Percentiles rank a stretch among this genome's conserved stretches.
Conservation (phyloP, 2,888 invertebrate genomes). For the Neoitamus cyanurus region DNA sequence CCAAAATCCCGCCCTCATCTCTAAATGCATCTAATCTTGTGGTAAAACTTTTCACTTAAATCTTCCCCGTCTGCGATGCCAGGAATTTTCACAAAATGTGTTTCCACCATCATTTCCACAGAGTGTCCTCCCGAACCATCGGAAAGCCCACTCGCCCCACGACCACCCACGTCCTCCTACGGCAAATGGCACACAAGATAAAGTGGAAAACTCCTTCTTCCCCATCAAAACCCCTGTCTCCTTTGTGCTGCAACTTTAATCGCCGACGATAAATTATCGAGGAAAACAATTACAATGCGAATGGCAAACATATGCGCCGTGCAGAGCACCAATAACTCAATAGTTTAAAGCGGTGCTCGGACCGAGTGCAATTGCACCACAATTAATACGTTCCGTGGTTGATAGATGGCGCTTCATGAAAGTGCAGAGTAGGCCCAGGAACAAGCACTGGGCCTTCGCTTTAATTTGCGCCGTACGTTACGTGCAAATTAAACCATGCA, state of each 20-base stretch:
- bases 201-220: neutral
- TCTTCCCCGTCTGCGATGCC: slow-evolving; percentile 24
- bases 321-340: slow-evolving; percentile 21
- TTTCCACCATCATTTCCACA: neutral
- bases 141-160: neutral
- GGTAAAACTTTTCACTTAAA: slow-evolving; percentile 43
- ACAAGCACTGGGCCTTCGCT: neutral
- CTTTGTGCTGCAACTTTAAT: slow-evolving; percentile 14
- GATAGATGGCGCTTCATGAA: slow-evolving; percentile 9
- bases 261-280: slow-evolving; percentile 37
- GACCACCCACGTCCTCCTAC: neutral
- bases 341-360: slow-evolving; percentile 16
- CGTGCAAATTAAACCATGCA: neutral
- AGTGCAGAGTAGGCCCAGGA: neutral
- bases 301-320: slow-evolving; percentile 36
- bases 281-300: slow-evolving; percentile 42
- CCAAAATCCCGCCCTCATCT: slow-evolving; percentile 24
- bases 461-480: neutral
- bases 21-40: slow-evolving; percentile 35
- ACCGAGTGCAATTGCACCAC: neutral
- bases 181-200: neutral
- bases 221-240: neutral
- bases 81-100: neutral
- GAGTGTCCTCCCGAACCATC: neutral
- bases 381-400: slow-evolving; percentile 34